phyloP scores from a whole-genome alignment of 2,888 invertebrate genomes.

The Plemyria rubiginata region DNA sequence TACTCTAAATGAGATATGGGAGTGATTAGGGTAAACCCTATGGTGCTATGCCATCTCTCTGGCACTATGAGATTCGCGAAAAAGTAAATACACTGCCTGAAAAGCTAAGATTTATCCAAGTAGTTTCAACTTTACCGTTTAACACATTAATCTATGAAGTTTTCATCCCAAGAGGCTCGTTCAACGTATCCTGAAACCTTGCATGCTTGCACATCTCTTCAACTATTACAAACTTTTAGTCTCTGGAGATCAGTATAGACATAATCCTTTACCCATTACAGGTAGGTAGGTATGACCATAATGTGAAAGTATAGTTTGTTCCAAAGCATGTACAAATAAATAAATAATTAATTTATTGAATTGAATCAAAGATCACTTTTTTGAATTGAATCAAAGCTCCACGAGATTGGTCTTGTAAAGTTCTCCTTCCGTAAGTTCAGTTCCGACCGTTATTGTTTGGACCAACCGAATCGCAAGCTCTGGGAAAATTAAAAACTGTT shows the following conservation, averaged over 20 bases:
- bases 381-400: too few relatives aligned
- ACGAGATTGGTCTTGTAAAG: too few relatives aligned
- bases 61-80: neutral
- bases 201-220: constrained; percentile 10
- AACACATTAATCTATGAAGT: constrained; percentile 17
- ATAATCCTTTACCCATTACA: neutral
- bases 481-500: too few relatives aligned
- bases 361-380: too few relatives aligned
- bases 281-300: neutral
- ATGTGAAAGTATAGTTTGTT: neutral
- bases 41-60: too few relatives aligned
- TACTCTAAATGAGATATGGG: too few relatives aligned
- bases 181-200: constrained; percentile 16
- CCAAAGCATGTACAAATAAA: too few relatives aligned
- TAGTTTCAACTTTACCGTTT: constrained; percentile 1
- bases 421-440: too few relatives aligned
- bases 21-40: too few relatives aligned
- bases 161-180: constrained; percentile 6
- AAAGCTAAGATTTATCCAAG: neutral
- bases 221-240: constrained; percentile 6
- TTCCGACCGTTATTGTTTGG: too few relatives aligned
- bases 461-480: too few relatives aligned
- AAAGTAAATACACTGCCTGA: neutral
- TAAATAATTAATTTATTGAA: too few relatives aligned
- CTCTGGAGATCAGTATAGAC: constrained; percentile 1